phyloP scores from a whole-genome alignment of 2,888 invertebrate genomes.

The Chalcosyrphus nemorum region DNA sequence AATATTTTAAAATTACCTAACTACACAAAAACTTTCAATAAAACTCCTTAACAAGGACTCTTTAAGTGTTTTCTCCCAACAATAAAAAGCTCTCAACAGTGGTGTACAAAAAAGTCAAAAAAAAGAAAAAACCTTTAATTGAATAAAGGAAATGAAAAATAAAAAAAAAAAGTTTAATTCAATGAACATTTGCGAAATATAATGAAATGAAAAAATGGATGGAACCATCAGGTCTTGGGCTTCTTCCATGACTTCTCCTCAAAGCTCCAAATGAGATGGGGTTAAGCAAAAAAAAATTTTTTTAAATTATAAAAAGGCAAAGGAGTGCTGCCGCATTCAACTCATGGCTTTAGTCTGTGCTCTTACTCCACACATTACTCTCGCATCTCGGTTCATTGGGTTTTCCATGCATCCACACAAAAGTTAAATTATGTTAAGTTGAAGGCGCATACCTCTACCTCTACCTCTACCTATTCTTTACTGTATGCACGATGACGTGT shows the following conservation, averaged over 20 bases:
- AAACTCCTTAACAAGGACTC: conserved; percentile 50
- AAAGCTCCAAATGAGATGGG: conserved; percentile 1
- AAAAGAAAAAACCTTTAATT: conserved; percentile 38
- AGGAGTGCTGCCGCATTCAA: conserved; percentile 34
- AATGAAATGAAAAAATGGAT: conserved; percentile 66
- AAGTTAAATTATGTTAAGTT: conserved; percentile 72
- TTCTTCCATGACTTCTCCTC: not conserved
- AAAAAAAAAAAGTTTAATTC: conserved; percentile 51
- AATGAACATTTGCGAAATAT: conserved; percentile 28
- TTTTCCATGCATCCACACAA: conserved; percentile 69
- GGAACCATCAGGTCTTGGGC: no score
- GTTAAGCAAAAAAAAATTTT: conserved; percentile 16
- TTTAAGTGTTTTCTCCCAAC: not conserved
- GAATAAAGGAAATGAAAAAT: conserved; percentile 47
- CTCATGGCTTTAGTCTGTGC: conserved; percentile 6
- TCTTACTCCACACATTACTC: not conserved
- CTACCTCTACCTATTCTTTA: not conserved
- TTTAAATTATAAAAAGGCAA: conserved; percentile 28
- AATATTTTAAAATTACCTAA: conserved; percentile 34
- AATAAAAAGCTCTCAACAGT: conserved; percentile 6
- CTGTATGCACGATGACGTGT: conserved; percentile 46
- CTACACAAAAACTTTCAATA: conserved; percentile 42
- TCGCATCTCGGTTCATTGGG: conserved; percentile 65
- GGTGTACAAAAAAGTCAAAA: not conserved
- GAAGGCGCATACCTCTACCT: conserved; percentile 24